phyloP scores from a whole-genome alignment of 2,797 vertebrate genomes.

The Graptemys geographica region DNA sequence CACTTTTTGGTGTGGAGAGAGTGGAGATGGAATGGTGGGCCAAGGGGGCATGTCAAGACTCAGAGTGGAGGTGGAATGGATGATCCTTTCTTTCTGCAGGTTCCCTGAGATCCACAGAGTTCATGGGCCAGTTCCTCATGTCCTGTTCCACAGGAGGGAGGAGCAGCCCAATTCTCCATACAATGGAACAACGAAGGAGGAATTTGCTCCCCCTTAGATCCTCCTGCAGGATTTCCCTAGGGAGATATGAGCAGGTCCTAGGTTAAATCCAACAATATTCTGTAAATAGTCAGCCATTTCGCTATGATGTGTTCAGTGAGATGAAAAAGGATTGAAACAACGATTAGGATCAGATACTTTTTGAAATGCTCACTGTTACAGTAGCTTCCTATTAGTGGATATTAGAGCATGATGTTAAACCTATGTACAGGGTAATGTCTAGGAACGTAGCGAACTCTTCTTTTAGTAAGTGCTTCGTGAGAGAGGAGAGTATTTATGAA shows the following conservation, averaged over 20 bases:
- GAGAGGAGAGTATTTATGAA: neutral
- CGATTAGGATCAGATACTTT: neutral
- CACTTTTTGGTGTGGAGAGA: neutral
- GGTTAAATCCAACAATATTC: neutral
- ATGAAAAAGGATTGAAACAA: neutral
- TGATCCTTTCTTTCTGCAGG: neutral
- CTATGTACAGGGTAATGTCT: neutral
- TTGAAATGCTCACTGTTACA: neutral
- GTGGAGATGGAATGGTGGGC: neutral
- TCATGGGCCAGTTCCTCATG: fast-evolving
- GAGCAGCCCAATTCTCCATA: neutral
- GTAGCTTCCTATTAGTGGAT: neutral
- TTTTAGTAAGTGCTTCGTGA: neutral
- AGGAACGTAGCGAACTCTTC: neutral
- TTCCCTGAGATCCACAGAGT: fast-evolving
- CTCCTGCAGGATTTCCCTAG: neutral
- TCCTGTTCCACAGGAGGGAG: neutral
- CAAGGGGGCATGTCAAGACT: neutral
- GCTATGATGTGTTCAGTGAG: neutral
- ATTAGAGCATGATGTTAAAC: neutral
- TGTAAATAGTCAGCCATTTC: neutral
- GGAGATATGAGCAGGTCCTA: neutral
- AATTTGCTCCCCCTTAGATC: neutral
- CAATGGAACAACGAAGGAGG: fast-evolving
- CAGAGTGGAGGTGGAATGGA: neutral